Conservation (phyloP, 2,797 vertebrate genomes). For the Eidolon dupreanum region DNA sequence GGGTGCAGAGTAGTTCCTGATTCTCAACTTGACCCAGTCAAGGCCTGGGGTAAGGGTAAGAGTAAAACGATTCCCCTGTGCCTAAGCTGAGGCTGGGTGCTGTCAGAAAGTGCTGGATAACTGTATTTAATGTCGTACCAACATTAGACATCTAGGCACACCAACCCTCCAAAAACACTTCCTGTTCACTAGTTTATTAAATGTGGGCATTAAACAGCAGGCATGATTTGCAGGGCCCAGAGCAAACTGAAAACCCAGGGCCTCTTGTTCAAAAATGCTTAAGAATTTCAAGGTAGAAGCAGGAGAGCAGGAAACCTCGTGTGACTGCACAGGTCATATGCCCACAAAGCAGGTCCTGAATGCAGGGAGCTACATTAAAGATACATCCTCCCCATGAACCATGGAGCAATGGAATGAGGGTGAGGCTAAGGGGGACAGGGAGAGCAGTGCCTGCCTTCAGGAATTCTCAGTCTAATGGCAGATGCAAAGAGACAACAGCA, state of each 20-base stretch:
- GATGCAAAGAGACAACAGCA: not conserved
- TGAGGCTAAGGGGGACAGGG: fast-evolving
- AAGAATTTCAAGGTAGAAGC: not conserved
- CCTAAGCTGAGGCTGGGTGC: not conserved
- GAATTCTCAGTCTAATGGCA: not conserved
- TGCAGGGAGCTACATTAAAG: not conserved
- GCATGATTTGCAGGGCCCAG: not conserved
- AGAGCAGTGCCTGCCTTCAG: not conserved
- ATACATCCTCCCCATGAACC: not conserved
- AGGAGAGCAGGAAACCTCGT: fast-evolving
- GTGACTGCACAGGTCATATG: fast-evolving
- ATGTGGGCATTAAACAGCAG: fast-evolving
- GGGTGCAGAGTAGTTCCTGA: not conserved
- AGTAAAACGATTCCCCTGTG: not conserved
- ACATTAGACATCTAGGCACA: not conserved
- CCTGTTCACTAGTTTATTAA: not conserved
- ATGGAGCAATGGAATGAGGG: fast-evolving
- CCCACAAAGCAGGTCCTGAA: not conserved
- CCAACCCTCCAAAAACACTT: not conserved
- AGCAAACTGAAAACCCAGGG: not conserved
- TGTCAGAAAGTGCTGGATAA: not conserved
- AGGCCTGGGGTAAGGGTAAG: not conserved
- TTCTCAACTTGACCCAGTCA: not conserved
- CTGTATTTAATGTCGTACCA: not conserved
- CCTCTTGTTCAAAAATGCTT: not conserved